phyloP scores from a whole-genome alignment of 2,113 vertebrate species.

The Callionymus lyra region DNA sequence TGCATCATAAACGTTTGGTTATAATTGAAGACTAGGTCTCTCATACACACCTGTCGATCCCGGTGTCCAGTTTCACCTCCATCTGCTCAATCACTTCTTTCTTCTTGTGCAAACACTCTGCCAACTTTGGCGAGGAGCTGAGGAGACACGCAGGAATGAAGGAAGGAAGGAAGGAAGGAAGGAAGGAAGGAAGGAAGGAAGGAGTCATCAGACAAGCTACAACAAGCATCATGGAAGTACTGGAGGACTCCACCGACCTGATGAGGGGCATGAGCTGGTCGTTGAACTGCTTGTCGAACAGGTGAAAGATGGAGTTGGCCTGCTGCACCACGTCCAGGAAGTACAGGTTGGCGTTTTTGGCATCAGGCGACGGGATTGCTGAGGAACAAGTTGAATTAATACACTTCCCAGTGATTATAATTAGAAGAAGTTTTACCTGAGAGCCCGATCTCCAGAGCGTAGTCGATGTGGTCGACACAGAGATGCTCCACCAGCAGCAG shows the following conservation, averaged over 20 bases:
- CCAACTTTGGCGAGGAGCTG: slow-evolving; percentile 94
- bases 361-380: slow-evolving; percentile 95
- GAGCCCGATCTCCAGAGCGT: slow-evolving; percentile 94
- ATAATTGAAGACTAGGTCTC: no score
- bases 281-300: slow-evolving; percentile 99
- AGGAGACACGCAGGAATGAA: slow-evolving; percentile 1
- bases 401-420: background rate
- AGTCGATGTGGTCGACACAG: slow-evolving; percentile 97
- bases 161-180: no score
- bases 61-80: slow-evolving; percentile 97
- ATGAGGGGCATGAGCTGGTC: slow-evolving; percentile 98
- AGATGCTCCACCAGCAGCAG: slow-evolving; percentile 94
- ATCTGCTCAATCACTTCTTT: slow-evolving; percentile 98
- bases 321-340: slow-evolving; percentile 98
- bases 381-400: slow-evolving; percentile 13
- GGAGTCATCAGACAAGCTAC: no score
- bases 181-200: no score
- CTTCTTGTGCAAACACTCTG: slow-evolving; percentile 97
- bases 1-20: no score
- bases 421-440: slow-evolving; percentile 69
- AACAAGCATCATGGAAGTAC: no score
- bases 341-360: slow-evolving; percentile 93
- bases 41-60: slow-evolving; percentile 90
- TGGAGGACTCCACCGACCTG: slow-evolving; percentile 71
- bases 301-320: slow-evolving; percentile 97